Evolutionary conservation across 2,797 vertebrate species (phyloP), one percentile per base, ranked within the genome.

Genomic region (Tokudaia tokunoshimensis): DNA sequence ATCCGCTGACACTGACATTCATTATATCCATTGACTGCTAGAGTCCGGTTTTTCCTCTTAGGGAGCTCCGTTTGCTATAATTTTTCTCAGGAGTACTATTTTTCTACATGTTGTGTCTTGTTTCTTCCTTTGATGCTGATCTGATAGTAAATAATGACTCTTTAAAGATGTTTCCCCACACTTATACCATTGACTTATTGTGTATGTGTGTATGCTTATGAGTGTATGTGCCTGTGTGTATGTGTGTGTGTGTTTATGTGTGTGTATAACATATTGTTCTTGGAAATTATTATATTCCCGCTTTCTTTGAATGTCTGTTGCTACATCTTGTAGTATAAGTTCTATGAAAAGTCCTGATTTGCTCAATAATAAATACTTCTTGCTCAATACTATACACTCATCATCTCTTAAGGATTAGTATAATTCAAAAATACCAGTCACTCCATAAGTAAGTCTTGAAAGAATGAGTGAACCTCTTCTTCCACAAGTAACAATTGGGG

Each of bases 401-500:
- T 3, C 7, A 81, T 57, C 5, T 76, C 3, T 72, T 44, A 61
- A 78, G 29, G 72, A 26, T 78, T 78, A 81, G 14, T 84, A 95
- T 3, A 4, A 44, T 92, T 41, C 47, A 92, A 89, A 94, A 76
- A n/a, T 85, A 76, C 10, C 13, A 80, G n/a, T 57, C 6, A 82
- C 26, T 92, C 44, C 59, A 63, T 75, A 80, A 82, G 41, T 61
- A 37, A 79, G 91, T 92, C 12, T 86, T 89, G 65, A 87, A 85
- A 87, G 37, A 52, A 26, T 52, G 61, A 83, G 90, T 84, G 6
- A 94, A 52, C 50, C 1, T 50, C 61, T 74, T 10, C 47, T 3
- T 61, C 55, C 78, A 37, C 67, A 95, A 91, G 0, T 85, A 67
- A 52, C 14, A 75, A 14, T 50, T 44, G 29, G 17, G 15, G 2